A percentile compares a stretch with the other conserved stretches of the same genome.
phyloP scores from a whole-genome alignment of 2,797 vertebrate species.

The Vipera ursinii region DNA sequence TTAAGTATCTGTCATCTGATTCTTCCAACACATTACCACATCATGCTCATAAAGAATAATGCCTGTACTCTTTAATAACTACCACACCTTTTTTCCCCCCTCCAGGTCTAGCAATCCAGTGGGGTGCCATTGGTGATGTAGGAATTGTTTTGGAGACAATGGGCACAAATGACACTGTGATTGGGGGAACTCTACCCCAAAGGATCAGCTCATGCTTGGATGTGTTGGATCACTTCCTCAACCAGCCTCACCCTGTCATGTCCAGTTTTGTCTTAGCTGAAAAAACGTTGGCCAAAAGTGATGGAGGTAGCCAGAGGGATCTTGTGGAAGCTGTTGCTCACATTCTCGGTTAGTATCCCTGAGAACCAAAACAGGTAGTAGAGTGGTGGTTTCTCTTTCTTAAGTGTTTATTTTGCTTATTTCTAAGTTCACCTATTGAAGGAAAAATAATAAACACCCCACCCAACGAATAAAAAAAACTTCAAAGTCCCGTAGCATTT shows the following conservation, averaged over 20 bases:
- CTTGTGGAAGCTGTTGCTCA: constrained; percentile 87
- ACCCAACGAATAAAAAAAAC: not conserved
- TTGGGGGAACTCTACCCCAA: constrained; percentile 90
- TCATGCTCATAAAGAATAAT: not conserved
- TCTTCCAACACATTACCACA: not conserved
- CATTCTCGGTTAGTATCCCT: constrained; percentile 83
- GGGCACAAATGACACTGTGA: constrained; percentile 81
- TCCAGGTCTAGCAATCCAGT: constrained; percentile 87
- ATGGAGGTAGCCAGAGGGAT: constrained; percentile 72
- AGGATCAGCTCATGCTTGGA: constrained; percentile 90
- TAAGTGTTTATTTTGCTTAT: not conserved
- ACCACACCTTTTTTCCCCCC: not conserved
- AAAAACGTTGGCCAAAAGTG: constrained; percentile 67
- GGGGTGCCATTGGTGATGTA: constrained; percentile 96
- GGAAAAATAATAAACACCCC: not conserved
- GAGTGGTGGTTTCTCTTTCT: not conserved
- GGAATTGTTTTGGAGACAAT: constrained; percentile 86
- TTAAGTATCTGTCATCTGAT: not conserved
- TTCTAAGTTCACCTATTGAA: not conserved
- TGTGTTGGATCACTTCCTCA: constrained; percentile 89
- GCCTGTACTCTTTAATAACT: constrained; percentile 5
- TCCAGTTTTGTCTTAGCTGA: constrained; percentile 94
- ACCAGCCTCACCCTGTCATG: constrained; percentile 81
- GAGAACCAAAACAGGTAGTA: not conserved
- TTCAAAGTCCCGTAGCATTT: not conserved